phyloP scores from a whole-genome alignment of 2,797 vertebrate species.

The Melanotaenia parkinsoni region DNA sequence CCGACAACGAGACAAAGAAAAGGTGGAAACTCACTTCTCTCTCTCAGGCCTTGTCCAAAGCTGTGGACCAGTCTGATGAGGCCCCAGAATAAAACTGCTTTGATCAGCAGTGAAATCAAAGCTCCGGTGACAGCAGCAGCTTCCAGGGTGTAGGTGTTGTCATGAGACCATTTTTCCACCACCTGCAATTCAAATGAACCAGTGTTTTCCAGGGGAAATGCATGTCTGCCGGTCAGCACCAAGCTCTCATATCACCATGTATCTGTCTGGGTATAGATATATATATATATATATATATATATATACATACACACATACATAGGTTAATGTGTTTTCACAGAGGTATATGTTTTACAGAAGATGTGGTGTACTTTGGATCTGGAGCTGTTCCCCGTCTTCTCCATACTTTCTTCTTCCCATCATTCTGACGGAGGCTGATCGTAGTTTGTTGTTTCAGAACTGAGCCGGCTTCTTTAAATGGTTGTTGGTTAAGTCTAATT shows the following conservation, averaged over 20 bases:
- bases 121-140: slow-evolving; percentile 83
- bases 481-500: too few relatives aligned
- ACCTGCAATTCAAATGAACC: slow-evolving; percentile 70
- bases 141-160: slow-evolving; percentile 79
- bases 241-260: not conserved
- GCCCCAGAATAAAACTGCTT: slow-evolving; percentile 83
- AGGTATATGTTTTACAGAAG: too few relatives aligned
- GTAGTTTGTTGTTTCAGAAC: too few relatives aligned
- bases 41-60: slow-evolving; percentile 87
- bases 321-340: too few relatives aligned
- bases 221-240: not conserved
- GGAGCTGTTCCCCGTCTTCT: too few relatives aligned
- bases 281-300: not conserved
- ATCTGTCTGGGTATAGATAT: not conserved
- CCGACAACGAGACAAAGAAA: too few relatives aligned
- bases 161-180: slow-evolving; percentile 75
- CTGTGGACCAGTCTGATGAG: slow-evolving; percentile 82
- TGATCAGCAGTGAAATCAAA: slow-evolving; percentile 84
- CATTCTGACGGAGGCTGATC: too few relatives aligned
- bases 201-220: not conserved
- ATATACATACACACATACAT: not conserved
- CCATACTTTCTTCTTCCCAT: too few relatives aligned
- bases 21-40: slow-evolving; percentile 84
- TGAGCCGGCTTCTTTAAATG: too few relatives aligned
- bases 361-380: too few relatives aligned